Base-by-base conservation (phyloP, 2,797 vertebrate genomes). In the Tragelaphus oryx region DNA sequence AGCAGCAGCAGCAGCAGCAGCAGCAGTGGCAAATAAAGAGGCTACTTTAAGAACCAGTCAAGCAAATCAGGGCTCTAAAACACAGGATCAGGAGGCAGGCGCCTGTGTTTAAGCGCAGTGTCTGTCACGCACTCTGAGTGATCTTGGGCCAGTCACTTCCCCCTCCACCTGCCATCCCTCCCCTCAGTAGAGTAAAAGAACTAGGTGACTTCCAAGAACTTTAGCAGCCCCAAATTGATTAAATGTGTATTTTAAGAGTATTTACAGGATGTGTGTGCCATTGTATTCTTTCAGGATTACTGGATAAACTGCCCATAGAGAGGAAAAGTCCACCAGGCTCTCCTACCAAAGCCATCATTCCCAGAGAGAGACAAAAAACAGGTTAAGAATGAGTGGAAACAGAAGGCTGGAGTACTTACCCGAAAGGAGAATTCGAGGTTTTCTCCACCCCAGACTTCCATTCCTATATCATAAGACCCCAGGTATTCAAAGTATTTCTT, bases 361-460 rank as follows among this genome's bases (percentile, higher is more conserved):
- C 20, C 46, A 87, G 82, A 95, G 74, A 37, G 14, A n/a, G 12
- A 60, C 83, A 78, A n/a, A 94, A 74, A 62, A 54, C 9, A 52
- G 52, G 17, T 0, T 60, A 84, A 37, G 0, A 87, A 92, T 50
- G 71, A 48, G 24, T 54, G 17, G 80, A 81, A 44, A 55, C 11
- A 93, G 89, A 95, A 92, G 68, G 68, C 33, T 48, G 8, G 54
- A 52, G 83, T 75, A 97, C 99, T 99, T 98, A 99, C 99, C 98
- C 99, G 99, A 97, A 99, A 99, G 82, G 99, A 99, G 97, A 99
- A 99, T 97, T 99, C 99, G 96, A 99, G 99, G 98, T 99, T 99
- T 98, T 99, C 99, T 98, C 99, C 99, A 92, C 99, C 99, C 99
- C 99, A 99, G 60, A 99, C 99, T 99, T 99, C 99, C 99, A 99